These are phyloP conservation scores for Ciconia stormi DNA, from an alignment of 2,113 vertebrate genomes.

Conservation along the genomic window DNA sequence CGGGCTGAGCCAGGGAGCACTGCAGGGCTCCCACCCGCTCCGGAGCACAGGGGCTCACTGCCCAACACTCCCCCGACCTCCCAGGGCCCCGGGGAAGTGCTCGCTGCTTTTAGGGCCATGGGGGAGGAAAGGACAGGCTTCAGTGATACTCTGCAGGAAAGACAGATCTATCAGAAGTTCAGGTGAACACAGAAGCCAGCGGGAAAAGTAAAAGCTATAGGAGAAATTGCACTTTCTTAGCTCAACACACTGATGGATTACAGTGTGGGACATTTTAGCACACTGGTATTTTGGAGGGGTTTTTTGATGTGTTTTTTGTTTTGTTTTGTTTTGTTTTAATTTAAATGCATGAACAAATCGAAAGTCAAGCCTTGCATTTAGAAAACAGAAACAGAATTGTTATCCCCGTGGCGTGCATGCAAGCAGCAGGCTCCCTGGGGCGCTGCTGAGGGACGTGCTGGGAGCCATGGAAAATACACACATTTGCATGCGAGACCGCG, in stretches of 20 bases:
- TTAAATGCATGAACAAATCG: neutral
- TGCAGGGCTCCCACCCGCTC: neutral
- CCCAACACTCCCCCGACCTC: accelerated
- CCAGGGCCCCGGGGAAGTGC: neutral
- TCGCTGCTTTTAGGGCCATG: neutral
- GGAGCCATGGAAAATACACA: neutral
- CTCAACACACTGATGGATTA: neutral
- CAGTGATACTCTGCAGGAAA: neutral
- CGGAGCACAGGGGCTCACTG: neutral
- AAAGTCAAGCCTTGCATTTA: neutral
- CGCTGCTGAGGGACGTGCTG: accelerated
- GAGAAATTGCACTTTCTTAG: neutral
- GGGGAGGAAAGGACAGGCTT: neutral
- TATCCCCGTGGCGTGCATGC: accelerated
- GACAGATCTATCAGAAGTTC: neutral
- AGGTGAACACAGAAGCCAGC: neutral
- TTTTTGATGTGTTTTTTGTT: neutral
- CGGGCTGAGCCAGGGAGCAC: accelerated
- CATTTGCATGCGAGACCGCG: accelerated
- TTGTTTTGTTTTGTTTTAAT: neutral
- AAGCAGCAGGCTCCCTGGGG: neutral
- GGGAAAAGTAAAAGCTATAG: neutral
- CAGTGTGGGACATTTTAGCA: neutral
- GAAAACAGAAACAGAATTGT: neutral
- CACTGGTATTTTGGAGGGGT: neutral